A percentile compares a stretch with the other conserved stretches of the same genome.
phyloP scores from a whole-genome alignment of 2,888 invertebrate species.

The Falcaria lacertinaria region DNA sequence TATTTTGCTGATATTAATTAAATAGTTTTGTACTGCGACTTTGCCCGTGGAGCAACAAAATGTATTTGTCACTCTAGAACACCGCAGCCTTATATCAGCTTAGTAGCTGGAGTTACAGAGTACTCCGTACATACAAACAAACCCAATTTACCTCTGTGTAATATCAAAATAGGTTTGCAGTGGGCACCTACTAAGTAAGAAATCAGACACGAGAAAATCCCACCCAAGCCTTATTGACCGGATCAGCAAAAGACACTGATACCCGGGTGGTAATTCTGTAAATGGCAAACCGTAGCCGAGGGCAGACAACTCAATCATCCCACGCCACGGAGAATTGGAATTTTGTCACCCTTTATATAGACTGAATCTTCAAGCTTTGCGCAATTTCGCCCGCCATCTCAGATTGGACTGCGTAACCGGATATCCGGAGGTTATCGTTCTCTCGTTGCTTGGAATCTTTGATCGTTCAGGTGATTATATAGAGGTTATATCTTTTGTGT shows the following conservation, averaged over 20 bases:
- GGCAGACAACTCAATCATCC: constrained; percentile 52
- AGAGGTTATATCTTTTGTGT: background rate
- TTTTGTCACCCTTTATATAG: constrained; percentile 62
- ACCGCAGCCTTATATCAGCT: no score
- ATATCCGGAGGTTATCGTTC: constrained; percentile 60
- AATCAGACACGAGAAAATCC: background rate
- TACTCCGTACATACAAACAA: no score
- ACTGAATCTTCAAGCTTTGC: constrained; percentile 60
- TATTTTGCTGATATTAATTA: no score
- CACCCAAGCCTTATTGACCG: background rate
- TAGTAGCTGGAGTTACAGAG: no score
- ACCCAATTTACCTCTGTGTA: no score
- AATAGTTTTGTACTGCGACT: no score
- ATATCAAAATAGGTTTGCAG: no score
- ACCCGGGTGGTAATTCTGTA: constrained; percentile 2
- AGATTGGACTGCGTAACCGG: constrained; percentile 65
- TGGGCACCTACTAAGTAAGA: background rate
- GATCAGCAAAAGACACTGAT: constrained; percentile 1
- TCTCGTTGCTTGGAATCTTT: constrained; percentile 45
- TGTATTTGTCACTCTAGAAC: no score
- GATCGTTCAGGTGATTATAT: constrained; percentile 35
- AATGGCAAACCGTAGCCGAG: constrained; percentile 16
- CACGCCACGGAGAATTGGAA: constrained; percentile 54
- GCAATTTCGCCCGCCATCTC: constrained; percentile 61
- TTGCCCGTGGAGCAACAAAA: no score